phyloP scores from a whole-genome alignment of 1,140 invertebrate species.

The Holotrichia oblita region DNA sequence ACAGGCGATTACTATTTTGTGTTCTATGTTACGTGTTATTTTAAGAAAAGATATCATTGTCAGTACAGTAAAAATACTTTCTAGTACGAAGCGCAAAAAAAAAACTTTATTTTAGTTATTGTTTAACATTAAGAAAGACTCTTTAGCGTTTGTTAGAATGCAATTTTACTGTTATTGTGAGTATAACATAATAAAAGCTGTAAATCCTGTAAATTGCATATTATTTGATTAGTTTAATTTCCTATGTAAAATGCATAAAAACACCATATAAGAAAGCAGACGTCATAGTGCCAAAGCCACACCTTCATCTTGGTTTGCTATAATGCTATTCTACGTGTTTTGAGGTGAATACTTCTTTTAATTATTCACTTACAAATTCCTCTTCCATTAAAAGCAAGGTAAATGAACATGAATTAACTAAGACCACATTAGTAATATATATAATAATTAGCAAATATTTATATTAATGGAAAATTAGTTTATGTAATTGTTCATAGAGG shows the following conservation, averaged over 20 bases:
- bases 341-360: not conserved
- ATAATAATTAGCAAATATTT: not conserved
- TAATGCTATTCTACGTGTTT: constrained; percentile 8
- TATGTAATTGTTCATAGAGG: not conserved
- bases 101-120: too few species aligned
- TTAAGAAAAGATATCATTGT: too few species aligned
- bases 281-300: not conserved
- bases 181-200: too few species aligned
- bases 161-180: too few species aligned
- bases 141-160: too few species aligned
- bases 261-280: not conserved
- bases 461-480: constrained; percentile 27
- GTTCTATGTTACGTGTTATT: too few species aligned
- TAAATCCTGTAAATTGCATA: too few species aligned
- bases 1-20: too few species aligned
- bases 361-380: not conserved
- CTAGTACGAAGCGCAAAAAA: too few species aligned
- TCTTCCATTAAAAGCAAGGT: constrained; percentile 1
- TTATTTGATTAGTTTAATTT: too few species aligned
- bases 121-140: too few species aligned
- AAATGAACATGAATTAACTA: not conserved
- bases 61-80: too few species aligned
- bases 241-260: not conserved
- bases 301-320: not conserved
- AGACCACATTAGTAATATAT: not conserved